These are phyloP conservation scores for Aphelocoma coerulescens DNA, from an alignment of 2,113 vertebrate genomes.

Conservation along the genomic window DNA sequence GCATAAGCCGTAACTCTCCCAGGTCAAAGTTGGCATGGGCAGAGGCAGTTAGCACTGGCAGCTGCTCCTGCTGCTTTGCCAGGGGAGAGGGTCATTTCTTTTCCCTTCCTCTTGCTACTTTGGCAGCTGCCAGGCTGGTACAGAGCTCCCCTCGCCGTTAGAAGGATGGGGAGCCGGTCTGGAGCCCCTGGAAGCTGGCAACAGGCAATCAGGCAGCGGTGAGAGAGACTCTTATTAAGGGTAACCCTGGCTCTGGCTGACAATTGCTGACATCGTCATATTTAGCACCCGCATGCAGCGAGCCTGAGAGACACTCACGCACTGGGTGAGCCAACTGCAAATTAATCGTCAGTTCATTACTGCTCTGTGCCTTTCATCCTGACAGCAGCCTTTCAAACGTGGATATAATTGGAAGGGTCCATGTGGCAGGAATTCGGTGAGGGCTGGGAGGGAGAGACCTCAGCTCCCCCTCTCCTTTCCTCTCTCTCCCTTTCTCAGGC, in stretches of 20 bases:
- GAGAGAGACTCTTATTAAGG: conserved; percentile 45
- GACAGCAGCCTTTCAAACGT: conserved; percentile 58
- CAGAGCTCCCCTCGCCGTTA: background rate
- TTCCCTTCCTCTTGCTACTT: conserved; percentile 2
- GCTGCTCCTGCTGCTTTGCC: conserved; percentile 8
- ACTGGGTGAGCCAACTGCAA: conserved; percentile 64
- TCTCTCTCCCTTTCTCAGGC: background rate
- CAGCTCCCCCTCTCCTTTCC: background rate
- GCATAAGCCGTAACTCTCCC: background rate
- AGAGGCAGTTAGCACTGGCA: conserved; percentile 23
- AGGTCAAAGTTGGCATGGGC: conserved; percentile 29
- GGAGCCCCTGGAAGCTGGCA: background rate
- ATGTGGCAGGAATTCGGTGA: conserved; percentile 53
- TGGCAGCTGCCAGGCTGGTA: background rate
- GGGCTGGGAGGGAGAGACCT: background rate
- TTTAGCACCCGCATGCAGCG: conserved; percentile 65
- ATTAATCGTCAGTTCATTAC: conserved; percentile 71
- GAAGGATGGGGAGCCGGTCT: background rate
- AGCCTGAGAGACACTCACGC: conserved; percentile 29
- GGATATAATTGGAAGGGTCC: conserved; percentile 60
- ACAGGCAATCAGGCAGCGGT: background rate
- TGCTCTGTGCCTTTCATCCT: conserved; percentile 60
- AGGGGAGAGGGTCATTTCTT: conserved; percentile 8
- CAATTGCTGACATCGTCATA: conserved; percentile 67
- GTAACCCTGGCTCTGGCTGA: conserved; percentile 52